phyloP scores from a whole-genome alignment of 2,888 invertebrate species.

The Embidobia sp. region DNA sequence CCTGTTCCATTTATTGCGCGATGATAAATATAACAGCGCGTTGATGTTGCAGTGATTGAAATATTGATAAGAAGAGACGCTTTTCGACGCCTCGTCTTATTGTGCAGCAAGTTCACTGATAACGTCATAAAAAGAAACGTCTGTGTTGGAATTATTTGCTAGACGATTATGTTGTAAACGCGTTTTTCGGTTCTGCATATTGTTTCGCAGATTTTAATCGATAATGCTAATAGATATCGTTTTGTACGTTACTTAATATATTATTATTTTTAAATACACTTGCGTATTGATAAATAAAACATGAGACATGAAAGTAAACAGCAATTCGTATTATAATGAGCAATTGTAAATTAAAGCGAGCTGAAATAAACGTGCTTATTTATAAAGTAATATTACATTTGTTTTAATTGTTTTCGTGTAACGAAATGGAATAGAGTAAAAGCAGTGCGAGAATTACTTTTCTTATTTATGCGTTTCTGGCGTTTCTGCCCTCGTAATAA shows the following conservation, averaged over 20 bases:
- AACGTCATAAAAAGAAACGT: too few species aligned
- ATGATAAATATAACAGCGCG: constrained; percentile 50
- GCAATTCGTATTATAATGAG: constrained; percentile 15
- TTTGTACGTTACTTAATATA: background rate
- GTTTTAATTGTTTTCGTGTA: constrained; percentile 17
- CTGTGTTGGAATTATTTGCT: too few species aligned
- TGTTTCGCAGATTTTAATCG: too few species aligned
- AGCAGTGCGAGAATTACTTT: background rate
- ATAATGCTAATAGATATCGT: background rate
- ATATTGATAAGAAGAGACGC: constrained; percentile 48
- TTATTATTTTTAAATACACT: background rate
- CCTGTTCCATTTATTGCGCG: constrained; percentile 50
- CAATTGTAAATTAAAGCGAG: background rate
- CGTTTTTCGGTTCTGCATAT: too few species aligned
- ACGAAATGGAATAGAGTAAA: background rate
- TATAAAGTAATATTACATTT: constrained; percentile 13
- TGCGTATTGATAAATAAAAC: constrained; percentile 18
- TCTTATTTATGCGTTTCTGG: background rate
- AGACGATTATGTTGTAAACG: too few species aligned
- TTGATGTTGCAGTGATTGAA: constrained; percentile 38
- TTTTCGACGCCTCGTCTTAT: constrained; percentile 48
- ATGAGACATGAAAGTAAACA: constrained; percentile 9
- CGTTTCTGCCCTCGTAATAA: background rate
- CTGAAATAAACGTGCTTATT: constrained; percentile 2
- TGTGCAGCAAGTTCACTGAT: background rate